phyloP scores from a whole-genome alignment of 2,888 invertebrate species.

The Epicampocera succincta region DNA sequence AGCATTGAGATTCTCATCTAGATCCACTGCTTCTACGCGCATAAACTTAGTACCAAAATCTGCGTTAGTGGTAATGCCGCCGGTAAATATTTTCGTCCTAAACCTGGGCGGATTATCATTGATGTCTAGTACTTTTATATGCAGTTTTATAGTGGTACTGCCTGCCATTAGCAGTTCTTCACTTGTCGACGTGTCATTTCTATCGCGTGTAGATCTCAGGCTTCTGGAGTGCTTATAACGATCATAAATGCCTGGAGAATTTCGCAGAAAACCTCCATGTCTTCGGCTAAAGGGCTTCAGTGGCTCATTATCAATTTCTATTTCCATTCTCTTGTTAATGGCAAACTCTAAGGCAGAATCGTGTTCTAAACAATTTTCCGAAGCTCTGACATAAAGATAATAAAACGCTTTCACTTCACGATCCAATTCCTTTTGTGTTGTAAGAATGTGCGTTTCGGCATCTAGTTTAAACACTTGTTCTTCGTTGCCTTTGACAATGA shows the following conservation, averaged over 20 bases:
- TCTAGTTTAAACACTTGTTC: slow-evolving; percentile 88
- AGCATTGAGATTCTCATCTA: slow-evolving; percentile 89
- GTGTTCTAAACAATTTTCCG: slow-evolving; percentile 87
- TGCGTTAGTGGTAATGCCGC: slow-evolving; percentile 96
- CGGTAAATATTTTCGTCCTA: slow-evolving; percentile 91
- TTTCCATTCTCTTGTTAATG: slow-evolving; percentile 69
- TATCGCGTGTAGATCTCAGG: slow-evolving; percentile 40
- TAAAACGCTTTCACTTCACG: slow-evolving; percentile 88
- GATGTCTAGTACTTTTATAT: slow-evolving; percentile 89
- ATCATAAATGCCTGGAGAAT: slow-evolving; percentile 50
- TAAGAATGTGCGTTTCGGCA: slow-evolving; percentile 85
- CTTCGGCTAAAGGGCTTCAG: slow-evolving; percentile 65
- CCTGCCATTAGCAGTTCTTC: slow-evolving; percentile 81
- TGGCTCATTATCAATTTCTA: slow-evolving; percentile 62
- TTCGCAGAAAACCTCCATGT: slow-evolving; percentile 66
- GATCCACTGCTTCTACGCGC: slow-evolving; percentile 90
- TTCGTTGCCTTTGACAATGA: slow-evolving; percentile 92
- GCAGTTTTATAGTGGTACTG: slow-evolving; percentile 87
- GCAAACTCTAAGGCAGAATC: slow-evolving; percentile 36
- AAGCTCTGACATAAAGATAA: slow-evolving; percentile 88
- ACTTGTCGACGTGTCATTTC: slow-evolving; percentile 41
- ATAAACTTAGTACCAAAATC: slow-evolving; percentile 95
- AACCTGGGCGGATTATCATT: slow-evolving; percentile 96
- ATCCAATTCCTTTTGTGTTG: slow-evolving; percentile 85
- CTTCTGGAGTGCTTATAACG: slow-evolving; percentile 59